phyloP scores from a whole-genome alignment of 2,888 invertebrate genomes.

The Papilio protenor region DNA sequence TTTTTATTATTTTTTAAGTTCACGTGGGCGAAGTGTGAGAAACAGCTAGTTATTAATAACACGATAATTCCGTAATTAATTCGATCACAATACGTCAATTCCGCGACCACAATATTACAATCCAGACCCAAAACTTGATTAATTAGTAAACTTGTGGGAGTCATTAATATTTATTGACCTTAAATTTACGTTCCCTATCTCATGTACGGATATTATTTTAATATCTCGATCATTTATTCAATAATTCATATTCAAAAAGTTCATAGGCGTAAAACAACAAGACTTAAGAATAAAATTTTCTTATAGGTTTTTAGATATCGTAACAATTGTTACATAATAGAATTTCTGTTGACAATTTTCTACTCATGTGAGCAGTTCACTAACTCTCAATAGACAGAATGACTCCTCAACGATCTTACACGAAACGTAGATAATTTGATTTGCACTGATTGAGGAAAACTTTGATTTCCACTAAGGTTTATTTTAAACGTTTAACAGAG shows the following conservation, averaged over 20 bases:
- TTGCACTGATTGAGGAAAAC: constrained; percentile 7
- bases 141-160: constrained; percentile 35
- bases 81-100: constrained; percentile 5
- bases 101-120: constrained; percentile 3
- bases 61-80: neutral
- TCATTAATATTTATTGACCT: constrained; percentile 39
- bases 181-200: constrained; percentile 23
- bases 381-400: constrained; percentile 10
- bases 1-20: no score
- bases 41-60: no score
- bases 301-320: neutral
- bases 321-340: neutral
- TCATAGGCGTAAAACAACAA: neutral
- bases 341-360: constrained; percentile 6
- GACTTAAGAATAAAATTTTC: neutral
- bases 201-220: constrained; percentile 15
- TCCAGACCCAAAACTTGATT: constrained; percentile 37
- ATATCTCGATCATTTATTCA: neutral
- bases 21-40: no score
- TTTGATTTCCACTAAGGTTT: neutral
- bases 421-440: constrained; percentile 4
- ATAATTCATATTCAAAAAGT: neutral
- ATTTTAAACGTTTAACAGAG: neutral
- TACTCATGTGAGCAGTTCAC: constrained; percentile 5
- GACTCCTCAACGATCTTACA: constrained; percentile 7